phyloP scores from a whole-genome alignment of 2,888 invertebrate species.

The Atrina japonica region DNA sequence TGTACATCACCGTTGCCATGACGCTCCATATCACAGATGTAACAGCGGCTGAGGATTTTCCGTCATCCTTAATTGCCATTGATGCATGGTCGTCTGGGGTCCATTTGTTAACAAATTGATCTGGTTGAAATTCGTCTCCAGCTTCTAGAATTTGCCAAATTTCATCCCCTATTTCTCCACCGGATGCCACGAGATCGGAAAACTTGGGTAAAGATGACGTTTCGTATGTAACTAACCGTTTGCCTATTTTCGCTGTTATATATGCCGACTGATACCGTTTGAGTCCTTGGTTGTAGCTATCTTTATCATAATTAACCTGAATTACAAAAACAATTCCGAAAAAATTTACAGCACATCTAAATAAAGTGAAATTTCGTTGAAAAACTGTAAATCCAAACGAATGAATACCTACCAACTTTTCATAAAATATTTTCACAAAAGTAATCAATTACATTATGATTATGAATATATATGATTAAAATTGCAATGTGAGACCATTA shows the following conservation, averaged over 20 bases:
- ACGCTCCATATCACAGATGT: slow-evolving; percentile 14
- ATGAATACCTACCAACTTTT: neutral
- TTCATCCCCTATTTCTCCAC: slow-evolving; percentile 37
- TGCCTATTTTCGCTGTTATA: slow-evolving; percentile 32
- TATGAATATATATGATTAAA: too few species aligned
- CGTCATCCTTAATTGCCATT: neutral
- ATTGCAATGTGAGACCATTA: too few species aligned
- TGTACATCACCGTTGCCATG: slow-evolving; percentile 11
- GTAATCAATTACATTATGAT: neutral
- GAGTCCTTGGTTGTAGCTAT: slow-evolving; percentile 4
- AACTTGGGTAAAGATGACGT: slow-evolving; percentile 27
- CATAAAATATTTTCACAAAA: too few species aligned
- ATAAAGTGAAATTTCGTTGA: too few species aligned
- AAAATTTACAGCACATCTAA: neutral
- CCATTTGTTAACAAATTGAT: slow-evolving; percentile 13
- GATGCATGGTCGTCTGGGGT: neutral
- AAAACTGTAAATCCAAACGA: too few species aligned
- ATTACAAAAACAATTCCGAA: neutral
- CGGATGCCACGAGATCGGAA: slow-evolving; percentile 24
- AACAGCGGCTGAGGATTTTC: neutral
- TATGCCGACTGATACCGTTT: slow-evolving; percentile 11
- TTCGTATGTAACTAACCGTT: slow-evolving; percentile 23
- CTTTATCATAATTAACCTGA: slow-evolving; percentile 31
- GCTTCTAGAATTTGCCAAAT: slow-evolving; percentile 31
- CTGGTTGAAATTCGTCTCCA: slow-evolving; percentile 19